phyloP scores from a whole-genome alignment of 2,888 invertebrate genomes.

The Keiferia lycopersicella region DNA sequence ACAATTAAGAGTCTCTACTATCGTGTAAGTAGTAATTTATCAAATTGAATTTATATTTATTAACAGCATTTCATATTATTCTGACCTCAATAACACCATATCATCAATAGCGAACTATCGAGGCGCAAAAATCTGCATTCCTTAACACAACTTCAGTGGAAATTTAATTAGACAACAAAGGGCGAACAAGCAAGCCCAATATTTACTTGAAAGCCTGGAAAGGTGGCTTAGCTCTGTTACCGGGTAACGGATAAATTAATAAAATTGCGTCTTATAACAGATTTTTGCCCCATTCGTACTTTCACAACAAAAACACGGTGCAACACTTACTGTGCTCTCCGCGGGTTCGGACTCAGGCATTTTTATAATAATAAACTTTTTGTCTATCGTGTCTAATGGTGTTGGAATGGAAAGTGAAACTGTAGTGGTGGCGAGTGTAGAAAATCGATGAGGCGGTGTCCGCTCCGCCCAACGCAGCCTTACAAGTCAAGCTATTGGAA shows the following conservation, averaged over 20 bases:
- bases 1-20: not conserved
- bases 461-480: conserved; percentile 56
- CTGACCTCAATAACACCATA: not conserved
- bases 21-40: too few species aligned
- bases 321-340: conserved; percentile 54
- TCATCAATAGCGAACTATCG: not conserved
- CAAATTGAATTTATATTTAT: too few species aligned
- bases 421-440: conserved; percentile 54
- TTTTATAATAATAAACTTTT: conserved; percentile 29
- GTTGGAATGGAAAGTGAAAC: conserved; percentile 66
- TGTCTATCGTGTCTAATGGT: conserved; percentile 54
- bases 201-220: not conserved
- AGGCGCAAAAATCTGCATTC: not conserved
- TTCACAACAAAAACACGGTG: conserved; percentile 42
- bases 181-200: not conserved
- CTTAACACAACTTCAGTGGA: not conserved
- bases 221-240: not conserved
- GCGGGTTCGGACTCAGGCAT: conserved; percentile 43
- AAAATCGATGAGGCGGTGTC: conserved; percentile 70
- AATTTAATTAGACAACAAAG: not conserved
- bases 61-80: not conserved
- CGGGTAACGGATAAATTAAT: not conserved
- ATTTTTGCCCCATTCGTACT: conserved; percentile 7
- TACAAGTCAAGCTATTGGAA: conserved; percentile 49
- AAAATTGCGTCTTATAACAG: not conserved